Evolutionary conservation across 2,797 vertebrate genomes (phyloP).

Genomic region (Merluccius polli): DNA sequence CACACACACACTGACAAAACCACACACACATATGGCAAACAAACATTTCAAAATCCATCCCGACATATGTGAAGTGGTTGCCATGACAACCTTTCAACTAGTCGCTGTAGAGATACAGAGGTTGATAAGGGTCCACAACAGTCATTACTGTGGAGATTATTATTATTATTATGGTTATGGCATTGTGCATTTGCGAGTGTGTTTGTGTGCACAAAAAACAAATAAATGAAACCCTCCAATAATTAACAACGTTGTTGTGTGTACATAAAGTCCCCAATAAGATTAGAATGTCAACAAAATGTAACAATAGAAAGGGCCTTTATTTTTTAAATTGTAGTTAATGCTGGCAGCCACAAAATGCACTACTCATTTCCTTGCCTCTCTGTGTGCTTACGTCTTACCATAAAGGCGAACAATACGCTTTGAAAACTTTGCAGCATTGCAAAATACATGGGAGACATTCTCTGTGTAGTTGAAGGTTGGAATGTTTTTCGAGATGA

Average conservation of each 20-base stretch:
- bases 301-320: neutral
- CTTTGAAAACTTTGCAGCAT: neutral
- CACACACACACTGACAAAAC: neutral
- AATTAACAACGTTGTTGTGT: constrained; percentile 1
- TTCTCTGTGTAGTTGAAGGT: neutral
- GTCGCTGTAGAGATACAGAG: neutral
- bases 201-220: constrained; percentile 2
- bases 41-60: neutral
- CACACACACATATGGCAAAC: neutral
- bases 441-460: neutral
- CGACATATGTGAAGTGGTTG: constrained; percentile 4
- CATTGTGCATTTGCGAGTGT: neutral
- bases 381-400: neutral
- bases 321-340: neutral
- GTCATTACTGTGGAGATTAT: neutral
- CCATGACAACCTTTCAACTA: constrained; percentile 5
- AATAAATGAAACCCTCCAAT: constrained; percentile 8
- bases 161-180: neutral
- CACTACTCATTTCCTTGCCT: neutral
- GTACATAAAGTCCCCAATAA: neutral
- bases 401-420: neutral
- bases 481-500: neutral
- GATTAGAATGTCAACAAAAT: neutral
- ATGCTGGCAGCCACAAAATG: neutral
- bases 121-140: constrained; percentile 3